Evolutionary conservation across 2,113 vertebrate species (phyloP).

Genomic region (Eupsittula cactorum): DNA sequence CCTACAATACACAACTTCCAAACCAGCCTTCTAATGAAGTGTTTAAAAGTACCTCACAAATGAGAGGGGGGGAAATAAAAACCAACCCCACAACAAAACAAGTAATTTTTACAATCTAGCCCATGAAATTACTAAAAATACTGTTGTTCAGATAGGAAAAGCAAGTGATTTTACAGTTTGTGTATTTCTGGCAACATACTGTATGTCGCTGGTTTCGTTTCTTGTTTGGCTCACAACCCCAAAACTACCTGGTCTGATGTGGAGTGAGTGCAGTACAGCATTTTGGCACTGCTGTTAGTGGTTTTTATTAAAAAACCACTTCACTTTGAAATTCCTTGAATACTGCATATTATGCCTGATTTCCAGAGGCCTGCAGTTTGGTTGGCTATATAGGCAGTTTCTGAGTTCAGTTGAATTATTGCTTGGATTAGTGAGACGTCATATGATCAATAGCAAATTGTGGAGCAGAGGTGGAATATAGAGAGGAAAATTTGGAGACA

Average conservation of each 20-base stretch:
- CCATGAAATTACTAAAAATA: neutral
- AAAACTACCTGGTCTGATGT: neutral
- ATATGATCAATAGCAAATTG: neutral
- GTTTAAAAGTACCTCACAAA: neutral
- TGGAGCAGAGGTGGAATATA: neutral
- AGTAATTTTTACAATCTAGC: neutral
- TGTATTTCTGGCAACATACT: neutral
- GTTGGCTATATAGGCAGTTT: neutral
- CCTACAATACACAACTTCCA: neutral
- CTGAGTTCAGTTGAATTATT: neutral
- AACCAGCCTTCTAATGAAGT: conserved; percentile 18
- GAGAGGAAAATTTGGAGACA: neutral
- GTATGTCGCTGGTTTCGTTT: neutral
- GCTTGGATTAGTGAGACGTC: neutral
- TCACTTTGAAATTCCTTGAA: neutral
- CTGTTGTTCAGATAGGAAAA: neutral
- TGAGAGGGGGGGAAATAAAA: neutral
- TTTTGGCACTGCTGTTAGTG: neutral
- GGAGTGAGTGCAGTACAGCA: neutral
- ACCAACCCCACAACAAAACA: neutral
- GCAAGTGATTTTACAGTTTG: neutral
- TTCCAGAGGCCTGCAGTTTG: conserved; percentile 7
- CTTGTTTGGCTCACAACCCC: neutral
- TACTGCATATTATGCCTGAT: neutral
- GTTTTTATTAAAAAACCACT: neutral